Conservation (phyloP, 2,113 vertebrate genomes). For the Sylvicapra grimmia region DNA sequence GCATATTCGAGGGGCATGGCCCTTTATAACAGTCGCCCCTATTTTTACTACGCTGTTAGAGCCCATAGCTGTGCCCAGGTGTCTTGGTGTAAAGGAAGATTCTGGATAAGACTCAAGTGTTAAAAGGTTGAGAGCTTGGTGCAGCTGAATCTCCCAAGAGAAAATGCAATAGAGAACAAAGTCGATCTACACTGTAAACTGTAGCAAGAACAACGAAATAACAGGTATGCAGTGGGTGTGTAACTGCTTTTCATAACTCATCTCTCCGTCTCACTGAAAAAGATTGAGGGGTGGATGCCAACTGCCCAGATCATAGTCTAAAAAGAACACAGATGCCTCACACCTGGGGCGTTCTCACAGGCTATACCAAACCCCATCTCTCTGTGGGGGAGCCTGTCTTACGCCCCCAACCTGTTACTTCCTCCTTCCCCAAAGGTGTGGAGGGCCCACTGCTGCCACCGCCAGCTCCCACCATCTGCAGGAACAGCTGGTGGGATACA, state of each 20-base stretch:
- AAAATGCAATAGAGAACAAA: neutral
- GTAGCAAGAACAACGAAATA: neutral
- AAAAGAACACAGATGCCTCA: neutral
- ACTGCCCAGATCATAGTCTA: neutral
- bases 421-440: neutral
- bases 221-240: neutral
- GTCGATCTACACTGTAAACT: neutral
- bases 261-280: neutral
- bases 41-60: neutral
- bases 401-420: neutral
- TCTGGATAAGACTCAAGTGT: neutral
- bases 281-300: neutral
- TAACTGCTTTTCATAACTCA: neutral
- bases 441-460: neutral
- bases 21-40: neutral
- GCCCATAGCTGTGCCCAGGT: neutral
- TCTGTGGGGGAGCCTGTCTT: neutral
- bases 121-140: neutral
- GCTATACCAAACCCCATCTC: neutral
- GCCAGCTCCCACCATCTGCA: neutral
- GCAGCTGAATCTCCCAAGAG: neutral
- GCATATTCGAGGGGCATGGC: neutral
- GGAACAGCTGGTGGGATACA: constrained; percentile 42
- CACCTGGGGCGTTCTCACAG: neutral
- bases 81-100: neutral